A percentile compares a stretch with the other conserved stretches of the same genome.
These are phyloP conservation scores for Schizopygopsis pylzovi DNA, from an alignment of 2,797 vertebrate species.

Conservation along the genomic window DNA sequence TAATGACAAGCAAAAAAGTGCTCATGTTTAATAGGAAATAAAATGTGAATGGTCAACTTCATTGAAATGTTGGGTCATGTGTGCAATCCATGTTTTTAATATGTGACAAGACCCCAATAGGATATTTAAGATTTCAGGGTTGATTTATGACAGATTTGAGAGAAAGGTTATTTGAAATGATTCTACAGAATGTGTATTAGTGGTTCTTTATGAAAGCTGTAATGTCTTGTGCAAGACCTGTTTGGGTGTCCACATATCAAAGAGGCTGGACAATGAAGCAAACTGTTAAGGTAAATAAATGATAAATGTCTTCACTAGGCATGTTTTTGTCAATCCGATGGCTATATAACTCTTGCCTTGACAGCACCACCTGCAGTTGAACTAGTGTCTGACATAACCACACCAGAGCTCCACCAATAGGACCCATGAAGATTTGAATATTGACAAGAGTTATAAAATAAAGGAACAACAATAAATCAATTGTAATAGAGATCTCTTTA, in stretches of 20 bases:
- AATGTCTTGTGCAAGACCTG: background rate
- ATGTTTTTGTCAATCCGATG: background rate
- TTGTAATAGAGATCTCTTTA: conserved; percentile 83
- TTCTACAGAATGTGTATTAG: background rate
- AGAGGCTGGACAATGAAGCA: too few relatives aligned
- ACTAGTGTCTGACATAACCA: background rate
- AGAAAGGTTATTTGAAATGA: background rate
- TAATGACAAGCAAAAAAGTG: too few relatives aligned
- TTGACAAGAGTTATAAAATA: background rate
- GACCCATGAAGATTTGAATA: background rate
- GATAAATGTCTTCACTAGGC: background rate
- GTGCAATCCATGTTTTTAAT: too few relatives aligned
- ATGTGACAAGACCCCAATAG: too few relatives aligned
- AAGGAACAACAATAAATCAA: background rate
- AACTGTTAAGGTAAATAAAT: too few relatives aligned
- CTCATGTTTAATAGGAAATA: too few relatives aligned
- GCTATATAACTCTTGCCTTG: background rate
- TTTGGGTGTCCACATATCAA: background rate
- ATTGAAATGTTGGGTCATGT: too few relatives aligned
- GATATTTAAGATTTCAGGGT: too few relatives aligned
- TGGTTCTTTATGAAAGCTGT: background rate
- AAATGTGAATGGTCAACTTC: too few relatives aligned
- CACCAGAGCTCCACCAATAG: background rate
- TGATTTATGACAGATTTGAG: background rate
- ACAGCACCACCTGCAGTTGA: background rate